Base-by-base conservation (phyloP, 2,113 vertebrate species). In the Bufo gargarizans region DNA sequence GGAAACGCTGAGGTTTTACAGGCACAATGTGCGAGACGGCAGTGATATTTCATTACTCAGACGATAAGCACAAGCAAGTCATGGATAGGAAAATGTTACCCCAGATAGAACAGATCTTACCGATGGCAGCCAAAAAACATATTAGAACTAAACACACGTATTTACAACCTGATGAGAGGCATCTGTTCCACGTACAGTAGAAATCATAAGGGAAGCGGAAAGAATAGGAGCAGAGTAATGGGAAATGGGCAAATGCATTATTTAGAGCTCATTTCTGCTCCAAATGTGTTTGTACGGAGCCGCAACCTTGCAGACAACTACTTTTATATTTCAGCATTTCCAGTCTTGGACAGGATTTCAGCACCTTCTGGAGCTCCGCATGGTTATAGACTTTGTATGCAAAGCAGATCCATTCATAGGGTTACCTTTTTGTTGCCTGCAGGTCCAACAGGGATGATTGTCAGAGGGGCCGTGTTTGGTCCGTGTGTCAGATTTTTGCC, bases 221-320 rank as follows among this genome's bases (percentile, higher is more conserved):
- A 71, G 12, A 45, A 1, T 12, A 13, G 4, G 8, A 74, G 33
- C 7, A 74, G 43, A 7, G 43, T 33, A 47, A 74, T 47, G 14
- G 71, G 4, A 74, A 74, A 74, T 74, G 71, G 71, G 71, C 71
- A 74, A 74, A 74, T 47, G 7, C 71, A 74, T 74, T 74, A 74
- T 49, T 74, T 74, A 74, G 49, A 19, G 71, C 13, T 14, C 45
- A 71, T 45, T 71, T 71, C 67, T 6, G 19, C 71, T 74, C 43
- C 1, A 14, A 14, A 33, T 33, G 33, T 33, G 33, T 33, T 33
- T 33, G 33, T 43, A 43, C 5, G 22, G 45, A 71, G 43, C 65
- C 14, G 69, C 69, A 72, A 13, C 4, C 71, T 17, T 19, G 16
- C 49, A 74, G 71, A 17, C 13, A 3, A 6, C 3, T 47, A 14